Evolutionary conservation across 2,797 vertebrate genomes (phyloP).

Genomic region (Heteromormyrus szaboi): DNA sequence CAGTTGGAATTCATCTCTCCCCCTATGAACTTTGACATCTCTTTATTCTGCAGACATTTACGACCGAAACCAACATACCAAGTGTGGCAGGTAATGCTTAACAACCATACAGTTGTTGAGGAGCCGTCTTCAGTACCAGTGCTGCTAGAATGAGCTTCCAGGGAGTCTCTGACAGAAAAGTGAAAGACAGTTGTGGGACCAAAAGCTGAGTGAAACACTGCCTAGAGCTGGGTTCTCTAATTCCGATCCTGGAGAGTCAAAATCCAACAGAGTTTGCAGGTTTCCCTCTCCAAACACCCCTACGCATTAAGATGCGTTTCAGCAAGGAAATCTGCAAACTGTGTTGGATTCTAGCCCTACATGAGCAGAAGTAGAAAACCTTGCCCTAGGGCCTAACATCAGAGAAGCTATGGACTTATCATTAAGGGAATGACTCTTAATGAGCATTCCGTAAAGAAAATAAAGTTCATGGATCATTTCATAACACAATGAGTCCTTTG

Average conservation of each 20-base stretch:
- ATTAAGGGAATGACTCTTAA: neutral
- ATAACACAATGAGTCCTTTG: conserved; percentile 21
- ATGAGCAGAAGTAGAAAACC: neutral
- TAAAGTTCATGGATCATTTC: conserved; percentile 19
- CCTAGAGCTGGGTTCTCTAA: neutral
- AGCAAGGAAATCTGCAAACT: neutral
- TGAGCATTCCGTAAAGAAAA: conserved; percentile 2
- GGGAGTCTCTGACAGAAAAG: neutral
- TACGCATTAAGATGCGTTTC: neutral
- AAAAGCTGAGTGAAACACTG: conserved; percentile 30
- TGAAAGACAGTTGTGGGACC: neutral
- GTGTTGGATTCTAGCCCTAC: neutral
- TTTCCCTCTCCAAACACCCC: neutral
- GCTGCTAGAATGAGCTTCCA: neutral
- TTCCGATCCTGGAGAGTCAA: neutral
- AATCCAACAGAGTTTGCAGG: neutral
- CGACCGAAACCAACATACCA: neutral
- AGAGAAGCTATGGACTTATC: conserved; percentile 21
- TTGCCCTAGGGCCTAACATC: conserved; percentile 24
- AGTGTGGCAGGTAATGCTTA: neutral
- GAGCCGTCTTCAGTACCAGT: neutral
- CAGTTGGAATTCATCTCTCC: neutral
- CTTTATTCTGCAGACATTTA: neutral
- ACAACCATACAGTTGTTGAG: neutral
- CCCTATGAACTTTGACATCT: neutral